Conservation (phyloP, 1,140 invertebrate genomes). For the Eriosoma lanigerum region DNA sequence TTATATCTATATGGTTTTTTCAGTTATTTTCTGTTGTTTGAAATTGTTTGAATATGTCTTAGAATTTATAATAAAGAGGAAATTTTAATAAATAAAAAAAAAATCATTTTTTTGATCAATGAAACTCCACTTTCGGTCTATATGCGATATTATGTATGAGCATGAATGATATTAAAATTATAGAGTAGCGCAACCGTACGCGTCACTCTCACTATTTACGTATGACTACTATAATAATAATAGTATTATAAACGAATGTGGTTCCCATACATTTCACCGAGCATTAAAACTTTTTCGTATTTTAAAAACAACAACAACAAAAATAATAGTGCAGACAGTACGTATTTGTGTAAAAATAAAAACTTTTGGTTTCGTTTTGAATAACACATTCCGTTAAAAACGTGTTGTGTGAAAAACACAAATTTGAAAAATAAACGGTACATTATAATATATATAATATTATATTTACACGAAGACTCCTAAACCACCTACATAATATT, state of each 20-base stretch:
- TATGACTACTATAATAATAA: not conserved
- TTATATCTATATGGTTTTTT: not conserved
- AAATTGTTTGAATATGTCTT: too few species aligned
- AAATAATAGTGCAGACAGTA: not conserved
- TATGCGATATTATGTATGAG: not conserved
- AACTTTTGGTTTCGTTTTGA: not conserved
- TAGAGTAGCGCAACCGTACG: not conserved
- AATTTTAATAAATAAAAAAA: not conserved
- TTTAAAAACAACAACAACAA: not conserved
- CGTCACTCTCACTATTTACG: constrained; percentile 11
- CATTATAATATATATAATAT: too few species aligned
- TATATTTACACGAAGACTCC: too few species aligned
- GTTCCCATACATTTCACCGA: constrained; percentile 43
- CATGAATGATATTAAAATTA: constrained; percentile 25
- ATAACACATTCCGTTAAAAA: not conserved
- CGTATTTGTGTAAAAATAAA: too few species aligned
- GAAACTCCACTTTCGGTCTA: not conserved
- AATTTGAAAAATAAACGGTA: too few species aligned
- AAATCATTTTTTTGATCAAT: not conserved
- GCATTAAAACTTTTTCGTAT: not conserved
- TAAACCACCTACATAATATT: too few species aligned
- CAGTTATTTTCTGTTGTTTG: not conserved
- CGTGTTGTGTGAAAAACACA: too few species aligned
- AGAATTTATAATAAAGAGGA: not conserved
- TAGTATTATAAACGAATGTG: not conserved